phyloP scores from a whole-genome alignment of 64 coral and sea anemone species.

The Platygyra sinensis region DNA sequence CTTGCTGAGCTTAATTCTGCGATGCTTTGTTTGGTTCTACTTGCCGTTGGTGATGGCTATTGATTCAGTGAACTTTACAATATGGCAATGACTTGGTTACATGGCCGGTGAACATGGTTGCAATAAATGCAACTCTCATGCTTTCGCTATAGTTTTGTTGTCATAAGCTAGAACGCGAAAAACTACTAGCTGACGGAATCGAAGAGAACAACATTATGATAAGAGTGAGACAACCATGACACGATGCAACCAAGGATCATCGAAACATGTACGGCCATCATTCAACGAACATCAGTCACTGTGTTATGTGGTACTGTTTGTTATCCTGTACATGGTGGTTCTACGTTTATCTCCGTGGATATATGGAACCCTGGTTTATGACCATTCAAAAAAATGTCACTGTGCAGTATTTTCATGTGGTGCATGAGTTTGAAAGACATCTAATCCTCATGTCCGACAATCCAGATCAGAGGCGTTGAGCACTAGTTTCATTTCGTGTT shows the following conservation, averaged over 20 bases:
- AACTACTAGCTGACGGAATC: background rate
- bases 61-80: slow-evolving; percentile 8
- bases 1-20: background rate
- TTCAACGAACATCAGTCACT: too few relatives aligned
- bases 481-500: too few relatives aligned
- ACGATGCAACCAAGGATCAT: background rate
- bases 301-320: too few relatives aligned
- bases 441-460: too few relatives aligned
- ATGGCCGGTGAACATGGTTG: background rate
- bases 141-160: rapidly evolving
- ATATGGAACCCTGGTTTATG: too few relatives aligned
- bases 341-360: too few relatives aligned
- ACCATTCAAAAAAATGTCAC: too few relatives aligned
- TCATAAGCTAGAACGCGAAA: background rate
- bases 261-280: too few relatives aligned
- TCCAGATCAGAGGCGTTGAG: too few relatives aligned
- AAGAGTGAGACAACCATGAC: background rate
- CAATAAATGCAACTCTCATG: background rate
- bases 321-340: too few relatives aligned
- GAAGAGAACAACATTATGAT: background rate
- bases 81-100: background rate
- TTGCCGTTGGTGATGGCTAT: slow-evolving; percentile 1
- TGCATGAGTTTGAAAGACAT: too few relatives aligned
- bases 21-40: background rate
- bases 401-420: too few relatives aligned